A percentile compares a stretch with the other conserved stretches of the same genome.
Evolutionary conservation across 1,140 invertebrate species (phyloP).

Genomic region (Pentalonia nigronervosa): DNA sequence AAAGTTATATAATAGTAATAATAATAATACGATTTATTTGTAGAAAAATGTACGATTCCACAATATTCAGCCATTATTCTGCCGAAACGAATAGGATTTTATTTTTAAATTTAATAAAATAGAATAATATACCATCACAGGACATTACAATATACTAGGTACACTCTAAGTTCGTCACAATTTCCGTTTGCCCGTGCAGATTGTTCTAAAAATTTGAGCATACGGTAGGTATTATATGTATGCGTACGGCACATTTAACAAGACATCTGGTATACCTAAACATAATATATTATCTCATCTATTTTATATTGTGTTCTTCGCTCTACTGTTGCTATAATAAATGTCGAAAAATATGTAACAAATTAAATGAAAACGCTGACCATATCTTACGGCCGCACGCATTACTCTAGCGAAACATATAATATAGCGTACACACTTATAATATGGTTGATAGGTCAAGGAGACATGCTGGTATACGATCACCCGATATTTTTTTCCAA

Average conservation of each 20-base stretch:
- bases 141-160: not conserved
- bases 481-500: not conserved
- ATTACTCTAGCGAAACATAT: not conserved
- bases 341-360: not conserved
- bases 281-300: not conserved
- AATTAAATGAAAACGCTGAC: conserved; percentile 1
- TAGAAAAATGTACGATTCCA: not conserved
- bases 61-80: not conserved
- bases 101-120: not conserved
- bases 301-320: not conserved
- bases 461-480: conserved; percentile 18
- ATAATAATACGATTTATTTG: not conserved
- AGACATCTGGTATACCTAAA: too few species aligned
- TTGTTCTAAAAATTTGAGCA: not conserved
- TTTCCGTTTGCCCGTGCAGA: not conserved
- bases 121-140: not conserved
- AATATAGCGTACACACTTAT: not conserved
- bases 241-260: not conserved
- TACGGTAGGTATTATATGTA: not conserved
- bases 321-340: not conserved
- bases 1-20: not conserved
- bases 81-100: not conserved
- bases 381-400: not conserved
- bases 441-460: conserved; percentile 39
- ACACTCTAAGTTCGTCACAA: not conserved